Conservation (phyloP, 1,140 invertebrate genomes). For the Papilio aristodemus region DNA sequence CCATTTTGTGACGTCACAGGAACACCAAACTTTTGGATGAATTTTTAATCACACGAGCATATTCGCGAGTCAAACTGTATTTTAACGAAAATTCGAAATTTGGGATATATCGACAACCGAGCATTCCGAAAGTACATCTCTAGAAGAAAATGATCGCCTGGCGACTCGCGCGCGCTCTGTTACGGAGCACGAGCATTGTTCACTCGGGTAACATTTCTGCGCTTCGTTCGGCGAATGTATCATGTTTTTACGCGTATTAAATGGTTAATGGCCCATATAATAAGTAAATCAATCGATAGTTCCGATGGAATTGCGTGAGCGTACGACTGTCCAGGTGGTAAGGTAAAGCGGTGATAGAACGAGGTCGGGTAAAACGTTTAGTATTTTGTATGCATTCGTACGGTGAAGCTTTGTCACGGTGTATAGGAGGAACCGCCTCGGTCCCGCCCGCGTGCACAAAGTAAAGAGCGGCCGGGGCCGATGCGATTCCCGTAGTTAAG, state of each 20-base stretch:
- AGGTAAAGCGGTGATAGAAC: conserved; percentile 57
- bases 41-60: conserved; percentile 13
- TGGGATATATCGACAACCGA: background rate
- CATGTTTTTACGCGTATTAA: conserved; percentile 63
- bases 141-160: background rate
- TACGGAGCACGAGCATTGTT: conserved; percentile 12
- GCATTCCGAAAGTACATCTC: background rate
- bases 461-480: conserved; percentile 60
- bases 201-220: conserved; percentile 53
- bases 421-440: conserved; percentile 65
- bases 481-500: conserved; percentile 73
- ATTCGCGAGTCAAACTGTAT: background rate
- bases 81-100: background rate
- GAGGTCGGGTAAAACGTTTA: conserved; percentile 53
- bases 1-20: conserved; percentile 38
- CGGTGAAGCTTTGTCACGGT: conserved; percentile 46
- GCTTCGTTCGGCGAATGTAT: conserved; percentile 56
- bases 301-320: conserved; percentile 65
- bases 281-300: conserved; percentile 77
- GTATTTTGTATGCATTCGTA: conserved; percentile 56
- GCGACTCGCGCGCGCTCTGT: conserved; percentile 1
- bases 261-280: conserved; percentile 73
- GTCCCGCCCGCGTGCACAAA: conserved; percentile 66
- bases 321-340: conserved; percentile 59
- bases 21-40: conserved; percentile 35